Evolutionary conservation across 2,797 vertebrate genomes (phyloP).

Genomic region (Sebastes diaconus): DNA sequence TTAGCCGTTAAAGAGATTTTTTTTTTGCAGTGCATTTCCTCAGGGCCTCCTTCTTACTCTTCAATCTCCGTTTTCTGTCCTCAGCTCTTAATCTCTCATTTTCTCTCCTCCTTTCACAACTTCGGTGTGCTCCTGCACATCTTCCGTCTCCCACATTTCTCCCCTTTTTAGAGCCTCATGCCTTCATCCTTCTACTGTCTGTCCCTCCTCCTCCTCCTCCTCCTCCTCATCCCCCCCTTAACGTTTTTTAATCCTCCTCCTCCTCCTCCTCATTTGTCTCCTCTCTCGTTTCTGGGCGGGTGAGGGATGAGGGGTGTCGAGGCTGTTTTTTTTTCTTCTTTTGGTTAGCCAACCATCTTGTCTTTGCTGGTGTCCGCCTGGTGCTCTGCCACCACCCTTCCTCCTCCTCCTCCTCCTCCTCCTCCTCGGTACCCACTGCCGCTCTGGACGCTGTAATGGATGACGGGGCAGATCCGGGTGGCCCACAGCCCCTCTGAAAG

Average conservation of each 20-base stretch:
- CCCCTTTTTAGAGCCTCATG: conserved; percentile 31
- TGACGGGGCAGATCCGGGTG: conserved; percentile 72
- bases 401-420: no score
- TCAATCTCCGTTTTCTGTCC: conserved; percentile 2
- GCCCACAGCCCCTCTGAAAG: conserved; percentile 60
- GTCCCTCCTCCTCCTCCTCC: background rate
- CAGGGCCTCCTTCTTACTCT: background rate
- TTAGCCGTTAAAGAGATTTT: background rate
- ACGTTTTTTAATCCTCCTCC: conserved; percentile 55
- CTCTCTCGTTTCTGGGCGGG: conserved; percentile 37
- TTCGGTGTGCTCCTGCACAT: conserved; percentile 15
- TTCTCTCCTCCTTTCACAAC: conserved; percentile 23
- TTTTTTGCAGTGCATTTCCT: conserved; percentile 8
- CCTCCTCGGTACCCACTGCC: conserved; percentile 13
- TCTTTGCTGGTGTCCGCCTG: conserved; percentile 71
- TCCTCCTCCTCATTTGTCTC: conserved; percentile 60
- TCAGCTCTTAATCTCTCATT: conserved; percentile 47
- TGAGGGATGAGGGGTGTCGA: conserved; percentile 43
- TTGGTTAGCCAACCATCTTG: conserved; percentile 57
- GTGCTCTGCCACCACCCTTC: conserved; percentile 56
- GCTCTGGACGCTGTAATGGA: conserved; percentile 73
- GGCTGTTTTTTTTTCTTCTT: conserved; percentile 14
- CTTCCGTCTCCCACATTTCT: conserved; percentile 40
- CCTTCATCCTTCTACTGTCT: conserved; percentile 51
- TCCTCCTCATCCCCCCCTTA: background rate